Percentiles rank a stretch among this genome's conserved stretches.
phyloP scores from a whole-genome alignment of 2,888 invertebrate genomes.

The Poecilobothrus nobilitatus region DNA sequence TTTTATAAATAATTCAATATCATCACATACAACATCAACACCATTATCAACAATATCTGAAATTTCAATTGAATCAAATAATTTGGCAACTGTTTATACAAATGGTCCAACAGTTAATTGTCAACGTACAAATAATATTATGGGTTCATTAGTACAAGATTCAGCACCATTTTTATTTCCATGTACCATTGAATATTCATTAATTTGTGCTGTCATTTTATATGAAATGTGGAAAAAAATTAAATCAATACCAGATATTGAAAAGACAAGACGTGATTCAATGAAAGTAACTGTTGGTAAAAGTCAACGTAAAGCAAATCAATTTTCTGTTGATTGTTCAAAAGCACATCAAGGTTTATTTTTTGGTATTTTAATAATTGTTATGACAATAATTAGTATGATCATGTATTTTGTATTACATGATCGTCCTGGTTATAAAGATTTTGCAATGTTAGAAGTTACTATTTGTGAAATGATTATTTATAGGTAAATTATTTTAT shows the following conservation, averaged over 20 bases:
- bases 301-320: slow-evolving; percentile 45
- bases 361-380: slow-evolving; percentile 65
- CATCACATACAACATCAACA: slow-evolving; percentile 35
- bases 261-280: slow-evolving; percentile 42
- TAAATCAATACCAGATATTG: slow-evolving; percentile 48
- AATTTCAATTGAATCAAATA: background rate
- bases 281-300: slow-evolving; percentile 38
- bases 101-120: slow-evolving; percentile 44
- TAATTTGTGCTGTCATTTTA: slow-evolving; percentile 80
- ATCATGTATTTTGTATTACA: slow-evolving; percentile 85
- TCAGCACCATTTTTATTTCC: slow-evolving; percentile 77
- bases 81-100: slow-evolving; percentile 25
- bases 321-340: slow-evolving; percentile 75
- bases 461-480: slow-evolving; percentile 68
- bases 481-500: slow-evolving; percentile 42
- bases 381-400: slow-evolving; percentile 74
- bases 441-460: slow-evolving; percentile 62
- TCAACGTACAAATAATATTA: slow-evolving; percentile 57
- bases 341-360: slow-evolving; percentile 73
- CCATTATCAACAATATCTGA: background rate
- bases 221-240: slow-evolving; percentile 90
- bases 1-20: background rate
- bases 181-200: slow-evolving; percentile 81
- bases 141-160: slow-evolving; percentile 62
- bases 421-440: slow-evolving; percentile 52